Evolutionary conservation across 2,113 vertebrate genomes (phyloP).

Genomic region (Centropus bengalensis): DNA sequence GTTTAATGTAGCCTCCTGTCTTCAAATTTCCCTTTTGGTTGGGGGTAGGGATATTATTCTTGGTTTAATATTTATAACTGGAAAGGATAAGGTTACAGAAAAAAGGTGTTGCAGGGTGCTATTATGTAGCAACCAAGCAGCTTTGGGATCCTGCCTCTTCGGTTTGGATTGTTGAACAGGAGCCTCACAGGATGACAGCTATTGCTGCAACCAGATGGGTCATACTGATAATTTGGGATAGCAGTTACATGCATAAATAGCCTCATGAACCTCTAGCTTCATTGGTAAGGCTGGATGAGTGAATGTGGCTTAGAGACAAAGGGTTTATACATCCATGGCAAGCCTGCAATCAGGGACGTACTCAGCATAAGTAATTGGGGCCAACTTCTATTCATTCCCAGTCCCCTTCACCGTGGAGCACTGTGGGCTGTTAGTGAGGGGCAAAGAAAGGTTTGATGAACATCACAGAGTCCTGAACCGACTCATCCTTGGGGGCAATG

Average conservation of each 20-base stretch:
- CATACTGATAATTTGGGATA: background rate
- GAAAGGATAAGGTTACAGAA: background rate
- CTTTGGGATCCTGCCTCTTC: fast-evolving
- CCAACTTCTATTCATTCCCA: background rate
- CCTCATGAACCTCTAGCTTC: background rate
- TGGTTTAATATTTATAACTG: background rate
- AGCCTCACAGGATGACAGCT: background rate
- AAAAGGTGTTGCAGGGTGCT: background rate
- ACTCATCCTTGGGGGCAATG: background rate
- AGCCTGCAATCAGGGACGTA: background rate
- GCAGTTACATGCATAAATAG: background rate
- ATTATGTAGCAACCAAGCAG: background rate
- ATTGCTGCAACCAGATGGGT: background rate
- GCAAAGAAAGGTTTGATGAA: background rate
- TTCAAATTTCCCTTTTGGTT: background rate
- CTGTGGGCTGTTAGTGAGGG: background rate
- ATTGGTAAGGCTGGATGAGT: background rate
- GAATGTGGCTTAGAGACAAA: constrained; percentile 42
- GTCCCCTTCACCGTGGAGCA: fast-evolving
- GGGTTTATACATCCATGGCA: constrained; percentile 23
- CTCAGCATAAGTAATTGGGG: constrained; percentile 5
- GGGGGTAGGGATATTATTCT: background rate
- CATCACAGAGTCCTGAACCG: background rate
- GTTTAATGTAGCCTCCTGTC: background rate
- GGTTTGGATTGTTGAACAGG: background rate